Percentiles rank a stretch among this genome's conserved stretches.
phyloP scores from a whole-genome alignment of 2,113 vertebrate species.

The Xerus inauris region DNA sequence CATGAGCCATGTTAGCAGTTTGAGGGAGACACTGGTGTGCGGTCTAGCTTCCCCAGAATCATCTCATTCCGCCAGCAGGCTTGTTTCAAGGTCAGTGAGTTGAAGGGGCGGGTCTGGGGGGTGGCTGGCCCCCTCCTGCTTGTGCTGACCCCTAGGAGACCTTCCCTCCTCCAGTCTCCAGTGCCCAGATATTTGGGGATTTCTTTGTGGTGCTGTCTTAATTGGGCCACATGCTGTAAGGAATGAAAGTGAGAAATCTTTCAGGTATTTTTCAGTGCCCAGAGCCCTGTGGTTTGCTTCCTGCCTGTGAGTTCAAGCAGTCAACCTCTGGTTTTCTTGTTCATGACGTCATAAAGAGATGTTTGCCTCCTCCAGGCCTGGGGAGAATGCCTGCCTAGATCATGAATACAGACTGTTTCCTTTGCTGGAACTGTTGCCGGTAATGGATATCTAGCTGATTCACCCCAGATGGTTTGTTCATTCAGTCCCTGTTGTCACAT shows the following conservation, averaged over 20 bases:
- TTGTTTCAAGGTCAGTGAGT: neutral
- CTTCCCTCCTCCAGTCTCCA: neutral
- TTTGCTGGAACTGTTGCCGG: neutral
- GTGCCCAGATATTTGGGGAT: neutral
- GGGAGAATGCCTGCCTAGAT: neutral
- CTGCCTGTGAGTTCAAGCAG: neutral
- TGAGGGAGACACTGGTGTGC: neutral
- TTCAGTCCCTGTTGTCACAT: neutral
- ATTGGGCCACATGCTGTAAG: neutral
- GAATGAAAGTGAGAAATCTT: neutral
- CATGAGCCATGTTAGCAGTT: neutral
- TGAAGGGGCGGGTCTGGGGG: neutral
- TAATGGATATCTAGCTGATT: slow-evolving; percentile 19
- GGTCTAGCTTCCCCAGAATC: neutral
- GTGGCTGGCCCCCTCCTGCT: neutral
- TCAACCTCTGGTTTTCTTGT: neutral
- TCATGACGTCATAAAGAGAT: neutral
- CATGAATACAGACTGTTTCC: neutral
- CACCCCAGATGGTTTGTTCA: neutral
- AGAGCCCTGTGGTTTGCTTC: slow-evolving; percentile 10
- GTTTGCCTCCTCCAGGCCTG: neutral
- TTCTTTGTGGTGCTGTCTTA: neutral
- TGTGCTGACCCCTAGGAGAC: neutral
- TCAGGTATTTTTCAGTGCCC: neutral
- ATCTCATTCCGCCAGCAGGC: neutral